A percentile compares a stretch with the other conserved stretches of the same genome.
Evolutionary conservation across 2,797 vertebrate species (phyloP).

Genomic region (Xenops minutus): DNA sequence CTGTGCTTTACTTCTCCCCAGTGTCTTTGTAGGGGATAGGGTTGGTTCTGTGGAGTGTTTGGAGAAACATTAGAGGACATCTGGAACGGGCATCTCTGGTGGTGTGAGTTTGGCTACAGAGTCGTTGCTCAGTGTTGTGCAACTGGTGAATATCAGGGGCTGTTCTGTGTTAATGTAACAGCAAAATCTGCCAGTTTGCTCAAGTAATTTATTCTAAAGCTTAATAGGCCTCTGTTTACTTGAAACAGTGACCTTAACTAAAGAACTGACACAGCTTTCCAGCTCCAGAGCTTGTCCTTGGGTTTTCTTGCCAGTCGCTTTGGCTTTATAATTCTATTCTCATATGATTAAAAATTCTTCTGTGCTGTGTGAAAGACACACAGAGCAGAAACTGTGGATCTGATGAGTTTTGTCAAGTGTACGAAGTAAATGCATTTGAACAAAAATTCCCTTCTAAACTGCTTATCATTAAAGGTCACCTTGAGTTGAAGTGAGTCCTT

Average conservation of each 20-base stretch:
- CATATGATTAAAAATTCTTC: background rate
- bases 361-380: background rate
- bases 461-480: background rate
- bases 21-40: background rate
- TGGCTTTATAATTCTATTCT: background rate
- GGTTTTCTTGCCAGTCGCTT: constrained; percentile 19
- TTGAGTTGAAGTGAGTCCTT: background rate
- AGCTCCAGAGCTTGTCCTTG: constrained; percentile 16
- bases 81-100: background rate
- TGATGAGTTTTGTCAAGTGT: background rate
- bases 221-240: constrained; percentile 33
- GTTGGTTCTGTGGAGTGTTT: background rate
- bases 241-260: constrained; percentile 27
- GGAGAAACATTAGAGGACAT: background rate
- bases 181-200: background rate
- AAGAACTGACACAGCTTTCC: background rate
- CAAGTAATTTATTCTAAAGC: constrained; percentile 1
- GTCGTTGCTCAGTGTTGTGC: background rate
- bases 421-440: background rate
- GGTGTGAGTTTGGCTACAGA: background rate
- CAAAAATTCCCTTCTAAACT: background rate
- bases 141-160: background rate
- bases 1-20: background rate
- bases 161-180: background rate
- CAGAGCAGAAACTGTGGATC: background rate